Percentiles rank a stretch among this genome's conserved stretches.
Evolutionary conservation across 2,797 vertebrate genomes (phyloP).

Genomic region (Aselliscus stoliczkanus): DNA sequence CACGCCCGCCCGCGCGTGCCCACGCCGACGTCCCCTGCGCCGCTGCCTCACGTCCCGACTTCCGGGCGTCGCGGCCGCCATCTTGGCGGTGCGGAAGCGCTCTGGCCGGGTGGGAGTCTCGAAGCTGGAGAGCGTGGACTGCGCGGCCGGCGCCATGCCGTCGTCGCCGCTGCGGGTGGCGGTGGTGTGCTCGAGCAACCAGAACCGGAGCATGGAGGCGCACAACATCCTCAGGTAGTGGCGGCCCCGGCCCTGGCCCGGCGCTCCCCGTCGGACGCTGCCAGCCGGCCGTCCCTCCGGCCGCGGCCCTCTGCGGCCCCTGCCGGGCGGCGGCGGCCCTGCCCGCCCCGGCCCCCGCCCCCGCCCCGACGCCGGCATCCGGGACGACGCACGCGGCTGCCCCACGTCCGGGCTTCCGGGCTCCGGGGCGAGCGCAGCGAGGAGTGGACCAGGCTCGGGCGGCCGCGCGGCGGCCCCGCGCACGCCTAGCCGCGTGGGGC

Average conservation of each 20-base stretch:
- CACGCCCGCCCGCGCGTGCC: not conserved
- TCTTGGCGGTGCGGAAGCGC: constrained; percentile 73
- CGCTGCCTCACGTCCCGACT: constrained; percentile 23
- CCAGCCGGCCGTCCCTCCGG: not conserved
- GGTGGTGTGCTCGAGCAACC: constrained; percentile 99
- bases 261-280: not conserved
- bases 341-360: no score
- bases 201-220: constrained; percentile 99
- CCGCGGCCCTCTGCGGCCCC: not conserved
- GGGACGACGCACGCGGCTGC: not conserved
- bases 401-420: fast-evolving
- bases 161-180: constrained; percentile 97
- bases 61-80: constrained; percentile 71
- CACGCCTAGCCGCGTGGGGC: not conserved
- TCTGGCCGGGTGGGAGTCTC: not conserved
- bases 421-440: no score
- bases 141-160: constrained; percentile 83
- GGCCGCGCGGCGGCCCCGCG: not conserved
- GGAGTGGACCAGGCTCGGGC: not conserved
- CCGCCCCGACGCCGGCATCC: not conserved
- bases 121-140: not conserved
- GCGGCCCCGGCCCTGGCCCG: not conserved
- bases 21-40: not conserved
- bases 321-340: not conserved
- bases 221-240: constrained; percentile 99